phyloP scores from a whole-genome alignment of 2,888 invertebrate species.

The Agrenia bidenticulata region DNA sequence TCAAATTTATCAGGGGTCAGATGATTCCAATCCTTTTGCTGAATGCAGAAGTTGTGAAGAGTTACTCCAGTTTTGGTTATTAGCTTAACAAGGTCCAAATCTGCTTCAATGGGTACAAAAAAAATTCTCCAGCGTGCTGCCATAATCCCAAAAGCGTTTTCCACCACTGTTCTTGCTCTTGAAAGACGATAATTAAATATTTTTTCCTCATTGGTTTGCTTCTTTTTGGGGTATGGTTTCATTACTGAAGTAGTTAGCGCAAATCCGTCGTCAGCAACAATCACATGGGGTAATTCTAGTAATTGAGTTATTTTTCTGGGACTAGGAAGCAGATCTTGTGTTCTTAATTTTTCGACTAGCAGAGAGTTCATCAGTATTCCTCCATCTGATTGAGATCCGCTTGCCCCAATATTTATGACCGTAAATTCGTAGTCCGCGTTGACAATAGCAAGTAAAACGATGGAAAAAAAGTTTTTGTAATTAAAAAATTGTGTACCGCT shows the following conservation, averaged over 20 bases:
- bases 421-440: slow-evolving; percentile 29
- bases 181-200: slow-evolving; percentile 43
- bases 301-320: not conserved
- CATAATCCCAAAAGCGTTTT: slow-evolving; percentile 46
- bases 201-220: slow-evolving; percentile 2
- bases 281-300: slow-evolving; percentile 17
- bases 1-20: no score
- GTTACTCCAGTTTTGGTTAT: slow-evolving; percentile 17
- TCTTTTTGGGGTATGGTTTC: slow-evolving; percentile 35
- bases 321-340: not conserved
- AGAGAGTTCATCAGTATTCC: slow-evolving; percentile 17
- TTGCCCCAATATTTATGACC: slow-evolving; percentile 20
- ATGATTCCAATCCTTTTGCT: no score
- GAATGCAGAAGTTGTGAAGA: no score
- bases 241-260: slow-evolving; percentile 30
- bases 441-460: slow-evolving; percentile 25
- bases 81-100: slow-evolving; percentile 19
- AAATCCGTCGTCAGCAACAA: slow-evolving; percentile 43
- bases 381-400: slow-evolving; percentile 26
- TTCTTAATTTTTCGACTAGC: slow-evolving; percentile 20
- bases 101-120: slow-evolving; percentile 19
- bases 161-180: slow-evolving; percentile 37
- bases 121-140: slow-evolving; percentile 29
- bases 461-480: slow-evolving; percentile 41
- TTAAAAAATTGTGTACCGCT: slow-evolving; percentile 31